phyloP scores from a whole-genome alignment of 2,888 invertebrate species.

The Ectobius pallidus region DNA sequence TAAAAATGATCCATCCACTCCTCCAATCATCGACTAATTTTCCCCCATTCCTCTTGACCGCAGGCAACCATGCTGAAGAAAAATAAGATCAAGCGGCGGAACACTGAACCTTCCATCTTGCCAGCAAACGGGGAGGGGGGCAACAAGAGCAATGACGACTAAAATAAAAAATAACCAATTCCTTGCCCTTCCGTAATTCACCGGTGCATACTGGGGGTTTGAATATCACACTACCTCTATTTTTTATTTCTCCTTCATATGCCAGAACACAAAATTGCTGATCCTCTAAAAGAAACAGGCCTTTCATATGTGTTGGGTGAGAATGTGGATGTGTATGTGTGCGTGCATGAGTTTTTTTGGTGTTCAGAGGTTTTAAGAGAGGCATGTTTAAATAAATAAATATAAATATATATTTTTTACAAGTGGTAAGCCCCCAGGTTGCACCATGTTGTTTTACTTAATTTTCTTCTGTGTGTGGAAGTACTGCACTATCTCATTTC shows the following conservation, averaged over 20 bases:
- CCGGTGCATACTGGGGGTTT: constrained; percentile 24
- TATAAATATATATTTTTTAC: too few species aligned
- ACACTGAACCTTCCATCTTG: constrained; percentile 80
- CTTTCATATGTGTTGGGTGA: neutral
- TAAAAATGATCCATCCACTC: constrained; percentile 32
- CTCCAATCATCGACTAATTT: constrained; percentile 51
- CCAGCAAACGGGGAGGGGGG: constrained; percentile 73
- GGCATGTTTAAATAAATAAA: neutral
- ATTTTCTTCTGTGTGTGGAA: neutral
- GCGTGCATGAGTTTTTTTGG: neutral
- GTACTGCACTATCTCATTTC: too few species aligned
- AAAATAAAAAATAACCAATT: too few species aligned
- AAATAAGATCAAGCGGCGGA: constrained; percentile 96
- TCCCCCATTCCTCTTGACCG: constrained; percentile 48
- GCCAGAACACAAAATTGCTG: neutral
- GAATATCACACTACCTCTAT: neutral
- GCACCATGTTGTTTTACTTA: neutral
- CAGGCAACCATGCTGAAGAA: constrained; percentile 99
- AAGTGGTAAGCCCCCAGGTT: neutral
- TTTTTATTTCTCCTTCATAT: constrained; percentile 3
- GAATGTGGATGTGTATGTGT: neutral
- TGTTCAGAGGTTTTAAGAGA: neutral
- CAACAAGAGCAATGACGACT: constrained; percentile 67
- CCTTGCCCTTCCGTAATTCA: constrained; percentile 17
- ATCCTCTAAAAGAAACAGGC: neutral